Evolutionary conservation across 1,140 invertebrate species (phyloP), one percentile per base, ranked within the genome.

Genomic region (Bombus waltoni): DNA sequence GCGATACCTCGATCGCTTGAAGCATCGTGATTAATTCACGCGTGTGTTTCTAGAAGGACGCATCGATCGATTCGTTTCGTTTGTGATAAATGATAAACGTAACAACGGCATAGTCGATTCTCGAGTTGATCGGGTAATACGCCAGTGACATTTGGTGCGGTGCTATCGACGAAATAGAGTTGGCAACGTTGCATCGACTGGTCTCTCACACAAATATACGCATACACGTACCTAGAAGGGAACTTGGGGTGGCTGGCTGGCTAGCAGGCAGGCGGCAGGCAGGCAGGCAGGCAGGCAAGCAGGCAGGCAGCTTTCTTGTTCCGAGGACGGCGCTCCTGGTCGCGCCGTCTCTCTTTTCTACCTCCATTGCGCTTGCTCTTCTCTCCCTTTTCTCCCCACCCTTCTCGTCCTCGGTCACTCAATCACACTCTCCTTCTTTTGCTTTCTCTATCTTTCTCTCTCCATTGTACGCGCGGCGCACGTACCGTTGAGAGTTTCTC

Each of bases 291-390:
- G 91, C 92, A 88, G 93, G 66, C 87, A 81, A 53, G 72, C 88
- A 81, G 38, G 88, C 92, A 92, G 87, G 91, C 92, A 88, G 93
- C 93, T 93, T 93, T 93, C 93, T 94, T 93, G 91, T 93, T 93
- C 92, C 92, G 90, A 91, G 88, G 90, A 91, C 90, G 90, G 90
- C 82, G 86, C 84, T 90, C 81, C 84, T 89, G 83, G 75, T 91
- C 82, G 82, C 40, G 81, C 81, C 75, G 86, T 91, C 91, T 92
- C 89, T 92, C 89, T 92, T 89, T 83, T 86, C 91, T 92, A 89
- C 87, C 87, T 85, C 91, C 83, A 87, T 90, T 87, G 76, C 88
- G 81, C 83, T 88, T 87, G 71, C 85, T 89, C 83, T 87, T 89
- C 65, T 83, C 77, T 75, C 75, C 82, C 74, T 81, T 59, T 81